Base-by-base conservation (phyloP, 2,113 vertebrate genomes). In the Eira barbara region DNA sequence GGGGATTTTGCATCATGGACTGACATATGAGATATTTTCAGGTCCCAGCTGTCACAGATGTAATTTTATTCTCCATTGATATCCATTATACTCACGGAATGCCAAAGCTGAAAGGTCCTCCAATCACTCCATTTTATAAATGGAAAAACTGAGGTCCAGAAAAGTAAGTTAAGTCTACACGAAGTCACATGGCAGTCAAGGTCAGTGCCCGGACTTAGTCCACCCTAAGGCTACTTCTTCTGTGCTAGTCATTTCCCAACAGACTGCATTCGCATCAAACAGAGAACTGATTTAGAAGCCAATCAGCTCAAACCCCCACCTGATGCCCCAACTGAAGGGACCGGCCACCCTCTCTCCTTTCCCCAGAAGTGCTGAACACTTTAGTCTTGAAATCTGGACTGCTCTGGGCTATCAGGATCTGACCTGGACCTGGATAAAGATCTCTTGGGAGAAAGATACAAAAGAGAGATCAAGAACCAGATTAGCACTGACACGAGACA, bases 401-500 rank as follows among this genome's bases (percentile, higher is more conserved):
- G 31, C 52, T 87, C 29, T 36, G 76, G 29, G 49, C 25, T 59
- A 69, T 42, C 20, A 57, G 65, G 21, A 23, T 87, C 23, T n/a
- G 49, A 73, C 5, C 59, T 49, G 12, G 15, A 36, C 39, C 29
- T 25, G 67, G 49, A 87, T 42, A 85, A 96, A 89, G 31, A 47
- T 49, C 31, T 84, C 14, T 17, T 27, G n/a, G 59, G 65, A 63
- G 67, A 57, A 94, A 47, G 23, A 52, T 39, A 25, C 34, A 88
- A 25, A 12, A 74, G 69, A 65, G 15, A 17, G 17, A 27, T 52
- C 29, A 57, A 65, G 67, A 91, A 45, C 9, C 74, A 25, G 34
- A 3, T 31, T 36, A 31, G 11, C 14, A 9, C 0, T 23, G 63
- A 39, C 2, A 18, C 1, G 13, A 74, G 73, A 55, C 21, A 25